A percentile compares a stretch with the other conserved stretches of the same genome.
Evolutionary conservation across 2,113 vertebrate genomes (phyloP).

Genomic region (Morphnarchus princeps): DNA sequence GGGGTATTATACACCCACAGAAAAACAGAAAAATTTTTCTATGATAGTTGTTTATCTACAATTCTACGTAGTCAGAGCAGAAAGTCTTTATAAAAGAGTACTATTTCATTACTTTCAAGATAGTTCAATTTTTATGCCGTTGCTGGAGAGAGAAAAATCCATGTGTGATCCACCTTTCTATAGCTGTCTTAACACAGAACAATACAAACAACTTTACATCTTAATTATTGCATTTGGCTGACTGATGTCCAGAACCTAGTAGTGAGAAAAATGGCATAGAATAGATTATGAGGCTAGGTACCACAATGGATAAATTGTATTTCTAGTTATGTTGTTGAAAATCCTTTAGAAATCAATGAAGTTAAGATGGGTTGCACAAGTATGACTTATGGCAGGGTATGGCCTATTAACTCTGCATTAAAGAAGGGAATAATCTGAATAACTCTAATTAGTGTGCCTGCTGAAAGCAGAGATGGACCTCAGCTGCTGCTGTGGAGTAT

Average conservation of each 20-base stretch:
- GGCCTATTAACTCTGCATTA: background rate
- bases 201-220: background rate
- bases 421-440: background rate
- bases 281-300: background rate
- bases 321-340: background rate
- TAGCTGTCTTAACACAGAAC: background rate
- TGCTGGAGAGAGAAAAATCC: background rate
- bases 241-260: background rate
- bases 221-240: background rate
- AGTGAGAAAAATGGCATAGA: background rate
- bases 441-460: background rate
- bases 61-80: background rate
- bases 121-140: background rate
- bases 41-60: background rate
- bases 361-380: background rate
- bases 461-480: background rate
- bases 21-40: background rate
- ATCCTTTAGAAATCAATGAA: background rate
- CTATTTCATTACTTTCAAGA: background rate
- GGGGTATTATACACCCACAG: background rate
- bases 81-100: background rate
- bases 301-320: background rate
- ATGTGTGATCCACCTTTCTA: background rate
- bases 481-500: background rate
- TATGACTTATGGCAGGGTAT: background rate